Conservation (phyloP, 1,140 invertebrate genomes). For the Hyles vespertilio region DNA sequence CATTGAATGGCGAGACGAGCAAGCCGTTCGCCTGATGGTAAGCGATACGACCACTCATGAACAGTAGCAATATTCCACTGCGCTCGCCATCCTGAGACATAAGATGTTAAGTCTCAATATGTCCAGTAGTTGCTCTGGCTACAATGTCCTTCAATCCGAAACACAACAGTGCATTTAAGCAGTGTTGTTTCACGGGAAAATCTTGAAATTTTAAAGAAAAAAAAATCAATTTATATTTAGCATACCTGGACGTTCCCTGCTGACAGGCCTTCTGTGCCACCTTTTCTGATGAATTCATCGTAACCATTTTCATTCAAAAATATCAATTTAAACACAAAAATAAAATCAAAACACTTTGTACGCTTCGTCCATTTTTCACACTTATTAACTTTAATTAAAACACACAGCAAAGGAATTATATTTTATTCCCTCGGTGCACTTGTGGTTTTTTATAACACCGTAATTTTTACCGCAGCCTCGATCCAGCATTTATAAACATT, state of each 20-base stretch:
- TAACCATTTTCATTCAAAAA: conserved; percentile 70
- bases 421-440: background rate
- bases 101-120: no score
- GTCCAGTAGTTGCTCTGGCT: no score
- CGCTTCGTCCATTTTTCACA: background rate
- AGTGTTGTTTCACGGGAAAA: no score
- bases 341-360: conserved; percentile 12
- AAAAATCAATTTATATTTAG: background rate
- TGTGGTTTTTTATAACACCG: conserved; percentile 2
- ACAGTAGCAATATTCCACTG: no score
- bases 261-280: conserved; percentile 65
- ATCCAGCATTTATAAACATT: conserved; percentile 15
- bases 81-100: no score
- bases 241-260: conserved; percentile 63
- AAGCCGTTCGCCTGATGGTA: no score
- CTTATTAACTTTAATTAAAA: no score
- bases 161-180: no score
- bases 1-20: no score
- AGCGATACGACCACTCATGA: no score
- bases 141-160: no score
- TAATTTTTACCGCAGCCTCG: background rate
- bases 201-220: background rate
- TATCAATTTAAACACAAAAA: conserved; percentile 14
- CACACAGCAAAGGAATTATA: no score
- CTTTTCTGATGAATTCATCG: conserved; percentile 73